Conservation (phyloP, 2,113 vertebrate species). For the Clarias batrachus region DNA sequence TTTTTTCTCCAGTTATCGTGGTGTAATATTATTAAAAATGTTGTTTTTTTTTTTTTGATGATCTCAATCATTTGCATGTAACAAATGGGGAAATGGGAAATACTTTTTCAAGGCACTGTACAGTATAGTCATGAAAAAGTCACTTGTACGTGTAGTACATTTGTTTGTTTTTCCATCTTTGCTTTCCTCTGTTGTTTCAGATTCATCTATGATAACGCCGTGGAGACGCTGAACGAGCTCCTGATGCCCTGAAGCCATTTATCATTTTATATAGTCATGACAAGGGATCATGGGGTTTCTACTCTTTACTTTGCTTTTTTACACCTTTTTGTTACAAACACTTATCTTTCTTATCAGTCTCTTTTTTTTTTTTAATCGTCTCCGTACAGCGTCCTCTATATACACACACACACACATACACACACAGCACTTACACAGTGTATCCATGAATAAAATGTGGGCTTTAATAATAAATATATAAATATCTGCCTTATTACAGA, state of each 20-base stretch:
- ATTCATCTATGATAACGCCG: slow-evolving; percentile 78
- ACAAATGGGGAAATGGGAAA: too few species aligned
- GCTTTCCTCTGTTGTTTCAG: slow-evolving; percentile 61
- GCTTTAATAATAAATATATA: not conserved
- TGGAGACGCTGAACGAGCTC: slow-evolving; percentile 78
- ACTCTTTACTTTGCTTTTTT: not conserved
- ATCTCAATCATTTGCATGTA: too few species aligned
- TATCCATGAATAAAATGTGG: not conserved
- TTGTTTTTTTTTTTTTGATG: too few species aligned
- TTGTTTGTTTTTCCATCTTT: not conserved
- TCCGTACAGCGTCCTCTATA: not conserved
- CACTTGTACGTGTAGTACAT: not conserved
- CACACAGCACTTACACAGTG: not conserved
- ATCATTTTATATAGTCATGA: not conserved
- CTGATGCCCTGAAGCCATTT: slow-evolving; percentile 63
- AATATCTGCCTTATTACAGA: not conserved
- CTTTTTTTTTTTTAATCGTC: not conserved
- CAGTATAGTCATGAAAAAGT: not conserved
- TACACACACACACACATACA: too few species aligned
- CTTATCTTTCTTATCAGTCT: not conserved
- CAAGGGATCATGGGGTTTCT: not conserved
- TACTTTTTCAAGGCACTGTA: too few species aligned
- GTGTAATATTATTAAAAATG: too few species aligned
- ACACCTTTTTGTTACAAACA: not conserved
- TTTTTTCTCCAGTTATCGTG: too few species aligned